Evolutionary conservation across 2,113 vertebrate species (phyloP).

Genomic region (Hiodon tergisus): DNA sequence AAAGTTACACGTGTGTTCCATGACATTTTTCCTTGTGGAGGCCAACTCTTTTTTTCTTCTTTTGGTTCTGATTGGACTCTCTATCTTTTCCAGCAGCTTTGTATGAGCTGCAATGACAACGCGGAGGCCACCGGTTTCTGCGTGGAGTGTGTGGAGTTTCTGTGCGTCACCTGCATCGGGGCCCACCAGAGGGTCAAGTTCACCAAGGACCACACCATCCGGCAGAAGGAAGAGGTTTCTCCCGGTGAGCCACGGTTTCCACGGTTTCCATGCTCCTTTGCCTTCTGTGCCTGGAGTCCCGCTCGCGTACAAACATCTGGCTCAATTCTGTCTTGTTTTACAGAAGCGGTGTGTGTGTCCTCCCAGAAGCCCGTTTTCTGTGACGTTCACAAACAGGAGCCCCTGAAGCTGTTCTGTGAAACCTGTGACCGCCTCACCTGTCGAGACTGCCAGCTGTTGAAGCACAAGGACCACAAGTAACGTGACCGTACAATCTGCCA

Average conservation of each 20-base stretch:
- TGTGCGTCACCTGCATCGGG: conserved; percentile 91
- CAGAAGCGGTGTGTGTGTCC: conserved; percentile 81
- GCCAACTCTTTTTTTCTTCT: not conserved
- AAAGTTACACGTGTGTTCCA: no score
- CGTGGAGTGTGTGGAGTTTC: conserved; percentile 93
- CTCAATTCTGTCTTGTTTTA: conserved; percentile 15
- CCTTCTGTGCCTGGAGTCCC: not conserved
- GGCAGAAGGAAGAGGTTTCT: conserved; percentile 92
- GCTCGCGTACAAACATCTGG: not conserved
- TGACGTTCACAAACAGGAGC: conserved; percentile 92
- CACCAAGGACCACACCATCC: conserved; percentile 93
- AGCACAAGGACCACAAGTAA: conserved; percentile 98
- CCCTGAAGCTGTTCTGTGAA: conserved; percentile 94
- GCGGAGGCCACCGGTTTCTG: conserved; percentile 94
- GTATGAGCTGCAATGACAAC: conserved; percentile 96
- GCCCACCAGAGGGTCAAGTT: conserved; percentile 97
- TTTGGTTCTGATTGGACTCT: not conserved
- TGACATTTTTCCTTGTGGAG: no score
- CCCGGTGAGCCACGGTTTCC: conserved; percentile 68
- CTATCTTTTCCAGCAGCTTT: conserved; percentile 65
- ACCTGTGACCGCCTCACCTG: conserved; percentile 95
- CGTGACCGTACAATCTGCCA: not conserved
- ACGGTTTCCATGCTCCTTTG: not conserved
- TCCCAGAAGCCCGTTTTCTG: conserved; percentile 91
- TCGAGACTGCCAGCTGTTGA: conserved; percentile 89